Conservation (phyloP, 2,113 vertebrate genomes). For the Phaethornis superciliosus region DNA sequence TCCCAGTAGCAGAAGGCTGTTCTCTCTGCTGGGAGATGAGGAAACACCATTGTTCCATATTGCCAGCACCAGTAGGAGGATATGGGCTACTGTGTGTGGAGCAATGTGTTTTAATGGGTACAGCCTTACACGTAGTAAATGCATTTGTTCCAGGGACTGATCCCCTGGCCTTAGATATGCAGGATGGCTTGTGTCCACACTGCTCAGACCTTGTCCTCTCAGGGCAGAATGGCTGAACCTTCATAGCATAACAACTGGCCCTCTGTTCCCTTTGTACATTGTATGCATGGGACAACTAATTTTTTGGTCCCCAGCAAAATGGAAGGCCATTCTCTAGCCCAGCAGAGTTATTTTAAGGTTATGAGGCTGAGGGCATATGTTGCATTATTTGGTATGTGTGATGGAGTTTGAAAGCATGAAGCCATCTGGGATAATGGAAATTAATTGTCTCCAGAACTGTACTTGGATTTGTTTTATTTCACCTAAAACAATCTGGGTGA, state of each 20-base stretch:
- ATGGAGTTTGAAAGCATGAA: not conserved
- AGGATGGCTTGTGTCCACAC: not conserved
- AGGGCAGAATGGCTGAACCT: not conserved
- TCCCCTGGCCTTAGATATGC: not conserved
- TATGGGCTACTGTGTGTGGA: not conserved
- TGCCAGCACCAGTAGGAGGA: not conserved
- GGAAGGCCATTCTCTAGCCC: not conserved
- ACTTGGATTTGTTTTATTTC: not conserved
- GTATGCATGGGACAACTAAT: not conserved
- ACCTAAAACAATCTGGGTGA: not conserved
- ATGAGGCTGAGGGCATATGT: not conserved
- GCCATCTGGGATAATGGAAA: not conserved
- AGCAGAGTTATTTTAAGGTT: not conserved
- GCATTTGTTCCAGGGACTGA: not conserved
- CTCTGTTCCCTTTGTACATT: not conserved
- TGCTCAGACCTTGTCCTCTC: not conserved
- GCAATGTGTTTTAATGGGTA: not conserved
- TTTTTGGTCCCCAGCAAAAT: not conserved
- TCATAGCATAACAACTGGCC: not conserved
- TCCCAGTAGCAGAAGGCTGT: not conserved
- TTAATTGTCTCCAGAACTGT: not conserved
- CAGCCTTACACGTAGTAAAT: not conserved
- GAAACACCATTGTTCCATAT: not conserved
- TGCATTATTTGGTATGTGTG: not conserved
- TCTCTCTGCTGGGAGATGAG: not conserved